Evolutionary conservation across 2,888 invertebrate genomes (phyloP), one percentile per base, ranked within the genome.

Genomic region (Leucoptera coffeella): DNA sequence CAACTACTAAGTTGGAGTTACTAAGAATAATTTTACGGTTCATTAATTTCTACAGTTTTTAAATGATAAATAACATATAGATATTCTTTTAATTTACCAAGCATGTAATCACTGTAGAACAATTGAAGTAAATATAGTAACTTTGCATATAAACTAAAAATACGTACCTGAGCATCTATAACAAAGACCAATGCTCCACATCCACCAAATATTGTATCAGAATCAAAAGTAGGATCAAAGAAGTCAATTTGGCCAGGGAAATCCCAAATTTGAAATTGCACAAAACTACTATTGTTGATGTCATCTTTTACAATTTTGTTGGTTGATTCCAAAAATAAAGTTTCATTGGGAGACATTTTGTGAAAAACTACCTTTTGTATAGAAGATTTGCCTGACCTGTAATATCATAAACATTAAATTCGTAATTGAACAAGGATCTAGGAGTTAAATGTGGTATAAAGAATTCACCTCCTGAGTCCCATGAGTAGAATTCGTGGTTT

Each of bases 281-380:
- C 95, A 76, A 99, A 99, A 44, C 97, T 73, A 39, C 78, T 78
- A 58, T 95, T 95, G 42, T 92, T 92, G 34, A 99, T 93, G 50
- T 96, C 95, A 67, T 99, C 96, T 64, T 95, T 96, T 3, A 94
- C 90, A 39, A 99, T 93, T 76, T 97, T 94, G 55, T 93, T 95
- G 26, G 97, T 99, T 36, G 95, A 95, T 58, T 99, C 99, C 35
- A 99, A 71, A 53, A 99, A 99, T 28, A 99, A 72, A 1, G 99
- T 99, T 69, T 99, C 99, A 67, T 97, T 99, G 2, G 99, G 99
- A 2, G 97, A 95, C 93, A 99, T 99, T 73, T 99, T 99, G 58
- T 99, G 97, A 55, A 99, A 99, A n/a, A 99, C 99, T 4, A 99
- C 99, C 75, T 99, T 97, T 53, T 96, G 94, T 47, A 99, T 99